phyloP scores from a whole-genome alignment of 2,888 invertebrate species.

The Fissipunctia ypsillon region DNA sequence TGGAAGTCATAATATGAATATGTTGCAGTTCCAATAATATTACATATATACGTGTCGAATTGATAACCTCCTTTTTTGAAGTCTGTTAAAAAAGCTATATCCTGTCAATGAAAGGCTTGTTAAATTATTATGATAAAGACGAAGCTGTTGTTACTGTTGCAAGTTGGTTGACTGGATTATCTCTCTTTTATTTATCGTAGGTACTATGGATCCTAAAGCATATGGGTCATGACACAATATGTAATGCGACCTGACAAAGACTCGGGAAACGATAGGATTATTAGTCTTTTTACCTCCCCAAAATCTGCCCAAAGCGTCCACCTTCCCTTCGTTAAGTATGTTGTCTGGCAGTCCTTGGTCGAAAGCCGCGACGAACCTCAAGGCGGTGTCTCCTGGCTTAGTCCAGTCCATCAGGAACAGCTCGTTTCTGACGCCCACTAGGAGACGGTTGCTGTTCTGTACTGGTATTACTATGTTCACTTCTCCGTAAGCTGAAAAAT shows the following conservation, averaged over 20 bases:
- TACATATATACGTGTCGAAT: no score
- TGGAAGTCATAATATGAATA: no score
- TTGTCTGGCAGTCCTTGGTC: conserved; percentile 68
- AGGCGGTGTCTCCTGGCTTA: conserved; percentile 64
- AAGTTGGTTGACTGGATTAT: background rate
- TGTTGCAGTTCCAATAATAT: no score
- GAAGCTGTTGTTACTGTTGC: background rate
- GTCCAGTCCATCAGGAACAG: conserved; percentile 82
- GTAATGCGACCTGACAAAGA: background rate
- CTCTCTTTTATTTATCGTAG: background rate
- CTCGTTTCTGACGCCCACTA: conserved; percentile 76
- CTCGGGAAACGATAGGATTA: no score
- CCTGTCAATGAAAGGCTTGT: background rate
- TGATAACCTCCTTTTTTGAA: no score
- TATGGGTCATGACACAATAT: background rate
- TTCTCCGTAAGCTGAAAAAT: conserved; percentile 76
- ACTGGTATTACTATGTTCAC: conserved; percentile 83
- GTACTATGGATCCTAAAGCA: no score
- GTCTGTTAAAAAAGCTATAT: no score
- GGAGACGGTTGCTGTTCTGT: conserved; percentile 74
- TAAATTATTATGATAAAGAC: background rate
- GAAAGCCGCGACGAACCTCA: conserved; percentile 63
- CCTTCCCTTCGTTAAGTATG: conserved; percentile 92
- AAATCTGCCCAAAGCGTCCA: conserved; percentile 85
- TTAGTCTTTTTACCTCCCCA: conserved; percentile 70